Evolutionary conservation across 2,888 invertebrate species (phyloP).

Genomic region (Metalampra italica): DNA sequence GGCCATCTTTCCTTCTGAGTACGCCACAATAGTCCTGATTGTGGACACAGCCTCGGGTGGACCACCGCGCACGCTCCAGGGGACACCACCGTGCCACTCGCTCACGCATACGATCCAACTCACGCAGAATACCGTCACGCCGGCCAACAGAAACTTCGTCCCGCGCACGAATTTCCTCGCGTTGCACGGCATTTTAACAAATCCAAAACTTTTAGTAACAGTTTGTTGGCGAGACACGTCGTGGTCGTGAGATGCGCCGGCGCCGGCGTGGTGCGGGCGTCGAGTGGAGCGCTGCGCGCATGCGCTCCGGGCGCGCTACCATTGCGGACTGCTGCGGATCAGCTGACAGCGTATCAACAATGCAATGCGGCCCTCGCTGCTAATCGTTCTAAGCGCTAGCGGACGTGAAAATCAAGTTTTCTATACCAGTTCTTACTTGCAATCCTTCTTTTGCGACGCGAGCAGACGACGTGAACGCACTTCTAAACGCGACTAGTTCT

Average conservation of each 20-base stretch:
- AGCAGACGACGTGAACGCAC: slow-evolving; percentile 35
- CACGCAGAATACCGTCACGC: slow-evolving; percentile 61
- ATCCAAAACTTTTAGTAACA: slow-evolving; percentile 4
- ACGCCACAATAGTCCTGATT: slow-evolving; percentile 80
- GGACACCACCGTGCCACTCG: slow-evolving; percentile 56
- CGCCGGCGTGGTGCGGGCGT: slow-evolving; percentile 24
- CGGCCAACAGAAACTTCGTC: slow-evolving; percentile 58
- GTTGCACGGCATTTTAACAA: slow-evolving; percentile 40
- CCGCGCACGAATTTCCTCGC: slow-evolving; percentile 53
- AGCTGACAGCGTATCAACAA: slow-evolving; percentile 77
- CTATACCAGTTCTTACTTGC: slow-evolving; percentile 58
- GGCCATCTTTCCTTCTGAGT: slow-evolving; percentile 76
- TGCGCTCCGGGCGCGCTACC: slow-evolving; percentile 67
- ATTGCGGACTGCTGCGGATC: slow-evolving; percentile 70
- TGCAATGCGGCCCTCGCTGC: slow-evolving; percentile 62
- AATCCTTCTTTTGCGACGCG: slow-evolving; percentile 41
- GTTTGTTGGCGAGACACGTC: slow-evolving; percentile 25
- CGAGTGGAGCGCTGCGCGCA: slow-evolving; percentile 48
- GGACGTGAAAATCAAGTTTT: slow-evolving; percentile 69
- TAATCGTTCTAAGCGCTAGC: slow-evolving; percentile 68
- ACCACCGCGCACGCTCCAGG: slow-evolving; percentile 38
- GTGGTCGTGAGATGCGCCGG: slow-evolving; percentile 19
- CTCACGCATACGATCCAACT: slow-evolving; percentile 67
- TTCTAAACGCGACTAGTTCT: slow-evolving; percentile 46
- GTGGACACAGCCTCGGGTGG: slow-evolving; percentile 38